These are phyloP conservation scores for Nerophis lumbriciformis DNA, from an alignment of 2,113 vertebrate species.

Conservation along the genomic window DNA sequence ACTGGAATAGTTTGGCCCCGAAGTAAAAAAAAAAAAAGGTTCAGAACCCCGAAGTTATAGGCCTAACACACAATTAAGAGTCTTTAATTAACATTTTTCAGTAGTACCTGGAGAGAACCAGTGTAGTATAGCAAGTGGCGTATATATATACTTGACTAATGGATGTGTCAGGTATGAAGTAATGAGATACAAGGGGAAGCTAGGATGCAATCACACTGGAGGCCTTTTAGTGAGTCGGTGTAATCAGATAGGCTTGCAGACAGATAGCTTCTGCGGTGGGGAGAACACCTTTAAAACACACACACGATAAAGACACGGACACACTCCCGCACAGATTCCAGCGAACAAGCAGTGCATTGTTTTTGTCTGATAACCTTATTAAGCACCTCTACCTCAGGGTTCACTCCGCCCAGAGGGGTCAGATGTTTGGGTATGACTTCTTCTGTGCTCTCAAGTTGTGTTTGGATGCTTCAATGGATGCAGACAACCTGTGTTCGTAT, in stretches of 20 bases:
- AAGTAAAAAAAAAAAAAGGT: too few relatives aligned
- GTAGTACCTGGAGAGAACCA: background rate
- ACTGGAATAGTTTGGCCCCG: too few relatives aligned
- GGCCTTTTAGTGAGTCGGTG: slow-evolving; percentile 52
- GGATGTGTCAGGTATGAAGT: slow-evolving; percentile 51
- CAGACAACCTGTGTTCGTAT: too few relatives aligned
- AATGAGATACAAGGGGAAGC: slow-evolving; percentile 50
- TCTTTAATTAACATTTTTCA: too few relatives aligned
- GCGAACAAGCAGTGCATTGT: slow-evolving; percentile 65
- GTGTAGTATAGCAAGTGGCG: background rate
- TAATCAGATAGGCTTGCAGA: slow-evolving; percentile 66
- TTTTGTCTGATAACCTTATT: slow-evolving; percentile 49
- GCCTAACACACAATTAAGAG: too few relatives aligned
- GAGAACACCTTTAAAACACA: slow-evolving; percentile 47
- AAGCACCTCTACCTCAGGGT: slow-evolving; percentile 37
- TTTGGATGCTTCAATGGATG: background rate
- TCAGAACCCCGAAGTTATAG: too few relatives aligned
- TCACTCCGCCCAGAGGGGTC: slow-evolving; percentile 23
- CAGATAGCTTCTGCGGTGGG: slow-evolving; percentile 53
- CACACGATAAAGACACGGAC: slow-evolving; percentile 38
- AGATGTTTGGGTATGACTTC: slow-evolving; percentile 34
- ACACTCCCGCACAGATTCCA: slow-evolving; percentile 52
- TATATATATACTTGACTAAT: slow-evolving; percentile 9
- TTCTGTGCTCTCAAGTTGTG: slow-evolving; percentile 24
- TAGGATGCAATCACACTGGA: slow-evolving; percentile 59